These are phyloP conservation scores for Gallinago solitaria DNA, from an alignment of 2,797 vertebrate genomes.

Conservation along the genomic window DNA sequence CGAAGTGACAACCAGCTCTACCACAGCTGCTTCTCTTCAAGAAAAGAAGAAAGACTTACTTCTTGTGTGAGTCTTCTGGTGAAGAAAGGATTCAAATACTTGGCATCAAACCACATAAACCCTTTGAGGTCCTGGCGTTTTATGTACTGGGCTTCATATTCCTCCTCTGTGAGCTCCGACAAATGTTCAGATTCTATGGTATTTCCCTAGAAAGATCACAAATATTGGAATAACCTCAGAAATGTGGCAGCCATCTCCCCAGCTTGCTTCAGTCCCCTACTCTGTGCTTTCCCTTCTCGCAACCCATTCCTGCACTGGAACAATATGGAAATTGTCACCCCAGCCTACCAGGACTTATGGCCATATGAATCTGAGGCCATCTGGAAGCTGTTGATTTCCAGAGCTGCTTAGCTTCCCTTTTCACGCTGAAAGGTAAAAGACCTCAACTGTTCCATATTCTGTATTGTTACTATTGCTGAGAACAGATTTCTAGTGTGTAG, in stretches of 20 bases:
- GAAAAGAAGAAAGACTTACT: constrained; percentile 72
- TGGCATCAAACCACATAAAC: constrained; percentile 98
- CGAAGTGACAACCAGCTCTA: neutral
- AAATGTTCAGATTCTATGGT: constrained; percentile 93
- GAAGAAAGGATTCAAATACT: constrained; percentile 98
- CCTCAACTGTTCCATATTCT: neutral
- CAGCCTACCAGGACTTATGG: neutral
- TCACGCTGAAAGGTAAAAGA: neutral
- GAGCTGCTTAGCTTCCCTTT: neutral
- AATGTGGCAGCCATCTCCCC: neutral
- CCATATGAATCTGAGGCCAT: neutral
- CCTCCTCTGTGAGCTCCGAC: constrained; percentile 96
- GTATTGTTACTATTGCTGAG: neutral
- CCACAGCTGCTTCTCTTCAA: neutral
- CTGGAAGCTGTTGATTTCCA: neutral
- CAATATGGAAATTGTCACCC: neutral
- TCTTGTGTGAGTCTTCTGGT: constrained; percentile 96
- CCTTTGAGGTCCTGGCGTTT: constrained; percentile 95
- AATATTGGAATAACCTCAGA: neutral
- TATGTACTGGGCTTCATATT: constrained; percentile 95
- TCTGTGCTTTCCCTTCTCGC: neutral
- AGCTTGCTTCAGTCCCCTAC: neutral
- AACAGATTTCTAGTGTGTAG: neutral
- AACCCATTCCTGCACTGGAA: neutral
- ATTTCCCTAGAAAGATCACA: constrained; percentile 84